Evolutionary conservation across 2,797 vertebrate genomes (phyloP).

Genomic region (Gouania willdenowi): DNA sequence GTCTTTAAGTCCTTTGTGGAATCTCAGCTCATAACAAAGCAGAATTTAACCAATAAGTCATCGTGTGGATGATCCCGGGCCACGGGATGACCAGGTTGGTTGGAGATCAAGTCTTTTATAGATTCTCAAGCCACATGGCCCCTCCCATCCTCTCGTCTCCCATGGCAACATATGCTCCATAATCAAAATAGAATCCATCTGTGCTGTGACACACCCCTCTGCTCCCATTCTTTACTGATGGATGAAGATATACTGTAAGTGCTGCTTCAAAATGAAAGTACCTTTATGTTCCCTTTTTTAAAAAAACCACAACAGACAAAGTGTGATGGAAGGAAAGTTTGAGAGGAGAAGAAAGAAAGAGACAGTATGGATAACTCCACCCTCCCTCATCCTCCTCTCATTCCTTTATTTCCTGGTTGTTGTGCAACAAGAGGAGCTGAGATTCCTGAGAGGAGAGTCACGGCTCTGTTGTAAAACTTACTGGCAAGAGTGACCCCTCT

Average conservation of each 20-base stretch:
- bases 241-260: conserved; percentile 53
- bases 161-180: conserved; percentile 54
- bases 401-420: conserved; percentile 70
- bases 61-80: conserved; percentile 29
- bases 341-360: background rate
- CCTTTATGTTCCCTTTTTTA: conserved; percentile 33
- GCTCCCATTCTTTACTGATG: conserved; percentile 18
- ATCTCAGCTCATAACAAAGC: background rate
- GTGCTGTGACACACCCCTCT: conserved; percentile 47
- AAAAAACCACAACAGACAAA: conserved; percentile 20
- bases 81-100: conserved; percentile 70
- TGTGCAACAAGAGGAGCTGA: conserved; percentile 75
- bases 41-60: conserved; percentile 5
- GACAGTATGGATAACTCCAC: conserved; percentile 35
- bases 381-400: conserved; percentile 61
- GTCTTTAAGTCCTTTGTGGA: conserved; percentile 10
- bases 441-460: conserved; percentile 83
- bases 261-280: conserved; percentile 36
- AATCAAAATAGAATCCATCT: conserved; percentile 71
- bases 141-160: conserved; percentile 57
- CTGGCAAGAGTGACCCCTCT: conserved; percentile 74
- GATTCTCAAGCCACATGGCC: conserved; percentile 23
- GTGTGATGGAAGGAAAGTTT: background rate
- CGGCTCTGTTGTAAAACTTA: conserved; percentile 80
- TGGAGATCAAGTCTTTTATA: conserved; percentile 73